phyloP scores from a whole-genome alignment of 2,797 vertebrate genomes.

The Sarcoramphus papa region DNA sequence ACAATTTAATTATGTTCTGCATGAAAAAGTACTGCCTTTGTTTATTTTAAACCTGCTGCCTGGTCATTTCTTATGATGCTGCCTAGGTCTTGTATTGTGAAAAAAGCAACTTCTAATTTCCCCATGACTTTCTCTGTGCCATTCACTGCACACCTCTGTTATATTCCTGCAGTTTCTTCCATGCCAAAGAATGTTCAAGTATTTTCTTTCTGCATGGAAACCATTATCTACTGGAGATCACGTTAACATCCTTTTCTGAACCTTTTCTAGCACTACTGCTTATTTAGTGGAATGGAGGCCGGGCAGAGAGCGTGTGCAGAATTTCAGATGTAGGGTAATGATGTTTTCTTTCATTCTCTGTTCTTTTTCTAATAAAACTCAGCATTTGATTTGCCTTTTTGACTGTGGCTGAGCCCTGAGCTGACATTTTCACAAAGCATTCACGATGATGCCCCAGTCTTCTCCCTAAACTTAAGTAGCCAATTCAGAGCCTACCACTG shows the following conservation, averaged over 20 bases:
- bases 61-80: not conserved
- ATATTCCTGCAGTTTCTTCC: not conserved
- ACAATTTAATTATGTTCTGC: conserved; percentile 13
- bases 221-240: not conserved
- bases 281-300: not conserved
- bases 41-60: conserved; percentile 38
- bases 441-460: not conserved
- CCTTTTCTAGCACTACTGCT: not conserved
- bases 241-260: not conserved
- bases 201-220: not conserved
- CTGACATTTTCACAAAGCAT: not conserved
- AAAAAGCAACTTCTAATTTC: not conserved
- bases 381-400: not conserved
- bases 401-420: not conserved
- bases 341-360: not conserved
- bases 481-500: not conserved
- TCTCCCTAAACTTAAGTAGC: not conserved
- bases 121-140: not conserved
- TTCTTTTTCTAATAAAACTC: not conserved
- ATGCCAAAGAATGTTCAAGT: not conserved
- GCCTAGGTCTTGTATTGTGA: not conserved
- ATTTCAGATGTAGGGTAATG: not conserved
- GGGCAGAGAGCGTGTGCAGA: not conserved
- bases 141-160: not conserved
- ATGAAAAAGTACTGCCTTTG: not conserved